Evolutionary conservation across 2,113 vertebrate species (phyloP).

Genomic region (Triplophysa tibetana): DNA sequence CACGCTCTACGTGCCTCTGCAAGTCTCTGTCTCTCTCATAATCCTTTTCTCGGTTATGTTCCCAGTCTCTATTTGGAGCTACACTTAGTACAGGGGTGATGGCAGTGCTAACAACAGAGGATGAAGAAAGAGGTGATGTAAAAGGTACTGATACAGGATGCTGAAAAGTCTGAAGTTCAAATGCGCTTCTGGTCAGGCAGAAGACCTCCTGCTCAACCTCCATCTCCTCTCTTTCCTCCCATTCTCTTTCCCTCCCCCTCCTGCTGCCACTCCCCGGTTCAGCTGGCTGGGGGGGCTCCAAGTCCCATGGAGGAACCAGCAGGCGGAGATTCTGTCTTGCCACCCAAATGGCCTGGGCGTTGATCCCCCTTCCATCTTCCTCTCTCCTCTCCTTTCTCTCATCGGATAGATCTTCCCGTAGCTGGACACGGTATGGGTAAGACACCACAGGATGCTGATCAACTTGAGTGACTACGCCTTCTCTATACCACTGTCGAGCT

Average conservation of each 20-base stretch:
- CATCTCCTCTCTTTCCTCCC: constrained; percentile 72
- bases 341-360: constrained; percentile 80
- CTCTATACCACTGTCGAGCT: constrained; percentile 75
- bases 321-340: constrained; percentile 83
- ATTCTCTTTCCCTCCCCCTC: constrained; percentile 63
- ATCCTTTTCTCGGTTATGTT: constrained; percentile 51
- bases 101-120: constrained; percentile 65
- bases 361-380: constrained; percentile 48
- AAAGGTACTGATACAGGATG: constrained; percentile 61
- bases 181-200: constrained; percentile 59
- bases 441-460: constrained; percentile 79
- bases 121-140: constrained; percentile 62
- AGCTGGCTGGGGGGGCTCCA: constrained; percentile 68
- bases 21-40: constrained; percentile 51
- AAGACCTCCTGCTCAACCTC: constrained; percentile 79
- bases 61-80: constrained; percentile 66
- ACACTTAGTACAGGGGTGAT: constrained; percentile 54
- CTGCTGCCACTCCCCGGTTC: constrained; percentile 59
- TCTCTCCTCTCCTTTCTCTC: constrained; percentile 59
- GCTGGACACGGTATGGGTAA: constrained; percentile 81
- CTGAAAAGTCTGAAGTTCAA: constrained; percentile 59
- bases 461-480: constrained; percentile 82
- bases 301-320: constrained; percentile 80
- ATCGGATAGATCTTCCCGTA: constrained; percentile 63
- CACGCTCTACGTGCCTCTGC: constrained; percentile 49